phyloP scores from a whole-genome alignment of 2,888 invertebrate genomes.

The Campaea margaritaria region DNA sequence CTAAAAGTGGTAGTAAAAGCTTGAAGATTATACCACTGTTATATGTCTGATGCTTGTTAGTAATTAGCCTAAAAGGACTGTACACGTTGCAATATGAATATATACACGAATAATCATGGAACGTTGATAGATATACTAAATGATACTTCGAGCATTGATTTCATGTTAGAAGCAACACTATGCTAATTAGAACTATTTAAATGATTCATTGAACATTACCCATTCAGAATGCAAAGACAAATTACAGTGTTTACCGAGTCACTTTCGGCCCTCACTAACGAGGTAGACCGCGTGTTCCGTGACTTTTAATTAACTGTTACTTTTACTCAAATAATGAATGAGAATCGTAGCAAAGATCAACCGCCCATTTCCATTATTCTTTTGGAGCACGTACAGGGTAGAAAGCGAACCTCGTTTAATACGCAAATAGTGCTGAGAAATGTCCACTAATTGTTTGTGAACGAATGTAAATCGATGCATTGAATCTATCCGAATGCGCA shows the following conservation, averaged over 20 bases:
- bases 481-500: constrained; percentile 36
- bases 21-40: too few species aligned
- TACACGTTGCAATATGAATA: too few species aligned
- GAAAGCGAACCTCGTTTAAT: constrained; percentile 65
- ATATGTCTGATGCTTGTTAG: too few species aligned
- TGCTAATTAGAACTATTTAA: constrained; percentile 24
- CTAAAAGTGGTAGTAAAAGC: too few species aligned
- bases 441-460: constrained; percentile 32
- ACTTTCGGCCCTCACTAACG: constrained; percentile 74
- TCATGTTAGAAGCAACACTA: constrained; percentile 13
- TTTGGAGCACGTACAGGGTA: constrained; percentile 56
- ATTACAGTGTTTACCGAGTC: constrained; percentile 50
- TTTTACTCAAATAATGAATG: constrained; percentile 75
- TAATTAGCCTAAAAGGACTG: too few species aligned
- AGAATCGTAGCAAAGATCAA: constrained; percentile 61
- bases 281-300: constrained; percentile 49
- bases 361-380: constrained; percentile 64
- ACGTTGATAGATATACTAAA: background rate
- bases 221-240: constrained; percentile 35
- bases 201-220: constrained; percentile 30
- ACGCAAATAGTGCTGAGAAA: constrained; percentile 29
- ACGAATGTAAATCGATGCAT: constrained; percentile 34
- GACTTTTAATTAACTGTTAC: constrained; percentile 74
- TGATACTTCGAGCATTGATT: constrained; percentile 1
- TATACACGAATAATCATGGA: too few species aligned